Evolutionary conservation across 1,140 invertebrate species (phyloP).

Genomic region (Drosophila asahinai): DNA sequence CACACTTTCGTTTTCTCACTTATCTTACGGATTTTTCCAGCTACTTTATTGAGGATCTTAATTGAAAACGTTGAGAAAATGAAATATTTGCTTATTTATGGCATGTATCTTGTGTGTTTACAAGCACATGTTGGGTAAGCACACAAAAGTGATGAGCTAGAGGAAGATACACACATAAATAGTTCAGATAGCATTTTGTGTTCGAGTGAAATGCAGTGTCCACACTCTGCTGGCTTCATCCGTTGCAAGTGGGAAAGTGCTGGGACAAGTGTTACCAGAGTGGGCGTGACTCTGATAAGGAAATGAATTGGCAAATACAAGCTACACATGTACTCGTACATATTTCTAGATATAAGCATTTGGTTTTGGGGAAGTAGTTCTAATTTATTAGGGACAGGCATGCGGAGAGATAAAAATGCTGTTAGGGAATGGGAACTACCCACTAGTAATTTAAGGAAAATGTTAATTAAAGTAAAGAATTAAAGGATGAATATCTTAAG

Average conservation of each 20-base stretch:
- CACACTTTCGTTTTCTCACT: conserved; percentile 20
- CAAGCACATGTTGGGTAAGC: not conserved
- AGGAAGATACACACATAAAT: conserved; percentile 4
- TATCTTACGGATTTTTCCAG: conserved; percentile 7
- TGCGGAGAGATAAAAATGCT: not conserved
- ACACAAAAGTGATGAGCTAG: too few species aligned
- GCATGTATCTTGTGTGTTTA: conserved; percentile 10
- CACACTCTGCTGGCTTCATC: not conserved
- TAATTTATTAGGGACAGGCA: not conserved
- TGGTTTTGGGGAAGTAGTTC: not conserved
- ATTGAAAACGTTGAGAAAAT: conserved; percentile 12
- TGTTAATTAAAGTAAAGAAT: not conserved
- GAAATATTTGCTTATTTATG: conserved; percentile 20
- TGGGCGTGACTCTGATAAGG: conserved; percentile 22
- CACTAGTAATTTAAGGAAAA: not conserved
- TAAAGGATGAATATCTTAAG: too few species aligned
- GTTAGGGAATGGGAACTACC: too few species aligned
- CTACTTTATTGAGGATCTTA: conserved; percentile 15
- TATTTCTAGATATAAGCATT: not conserved
- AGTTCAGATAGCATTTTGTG: conserved; percentile 17
- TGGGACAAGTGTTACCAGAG: not conserved
- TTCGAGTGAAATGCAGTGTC: not conserved
- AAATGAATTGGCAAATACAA: conserved; percentile 18
- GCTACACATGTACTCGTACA: not conserved
- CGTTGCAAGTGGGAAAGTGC: not conserved